Percentiles rank a stretch among this genome's conserved stretches.
These are phyloP conservation scores for Polyergus mexicanus DNA, from an alignment of 1,140 invertebrate genomes.

Conservation along the genomic window DNA sequence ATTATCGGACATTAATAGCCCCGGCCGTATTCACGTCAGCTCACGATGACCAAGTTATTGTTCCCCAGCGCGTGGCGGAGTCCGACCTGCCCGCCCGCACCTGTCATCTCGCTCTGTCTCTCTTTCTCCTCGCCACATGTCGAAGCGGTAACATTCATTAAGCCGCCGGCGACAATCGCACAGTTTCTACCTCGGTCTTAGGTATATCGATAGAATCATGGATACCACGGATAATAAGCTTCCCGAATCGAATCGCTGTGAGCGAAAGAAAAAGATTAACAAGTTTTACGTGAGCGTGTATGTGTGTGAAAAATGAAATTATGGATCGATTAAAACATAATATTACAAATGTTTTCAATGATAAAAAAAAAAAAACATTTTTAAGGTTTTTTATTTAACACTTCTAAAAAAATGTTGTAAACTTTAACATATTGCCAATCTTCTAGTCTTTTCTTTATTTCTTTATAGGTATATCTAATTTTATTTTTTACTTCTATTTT, in stretches of 20 bases:
- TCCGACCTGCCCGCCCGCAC: slow-evolving; percentile 60
- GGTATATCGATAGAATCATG: slow-evolving; percentile 47
- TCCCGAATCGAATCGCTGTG: neutral
- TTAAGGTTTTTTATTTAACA: too few species aligned
- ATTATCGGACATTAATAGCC: slow-evolving; percentile 73
- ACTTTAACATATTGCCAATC: neutral
- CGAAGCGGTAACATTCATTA: slow-evolving; percentile 62
- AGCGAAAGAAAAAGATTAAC: neutral
- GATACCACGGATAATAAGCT: slow-evolving; percentile 22
- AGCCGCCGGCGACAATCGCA: slow-evolving; percentile 53
- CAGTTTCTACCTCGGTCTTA: slow-evolving; percentile 43
- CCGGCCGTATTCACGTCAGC: slow-evolving; percentile 68
- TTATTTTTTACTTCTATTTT: neutral
- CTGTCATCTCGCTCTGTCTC: slow-evolving; percentile 35
- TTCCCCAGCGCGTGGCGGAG: slow-evolving; percentile 59
- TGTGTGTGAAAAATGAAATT: neutral
- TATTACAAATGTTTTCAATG: neutral
- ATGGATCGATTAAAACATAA: neutral
- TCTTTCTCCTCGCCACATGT: neutral
- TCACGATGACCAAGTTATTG: slow-evolving; percentile 70
- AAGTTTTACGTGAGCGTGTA: too few species aligned
- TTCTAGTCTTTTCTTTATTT: neutral
- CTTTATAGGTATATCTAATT: too few species aligned
- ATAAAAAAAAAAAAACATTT: neutral
- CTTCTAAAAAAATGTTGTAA: neutral